Evolutionary conservation across 1,140 invertebrate genomes (phyloP).

Genomic region (Pseudomyrmex gracilis): DNA sequence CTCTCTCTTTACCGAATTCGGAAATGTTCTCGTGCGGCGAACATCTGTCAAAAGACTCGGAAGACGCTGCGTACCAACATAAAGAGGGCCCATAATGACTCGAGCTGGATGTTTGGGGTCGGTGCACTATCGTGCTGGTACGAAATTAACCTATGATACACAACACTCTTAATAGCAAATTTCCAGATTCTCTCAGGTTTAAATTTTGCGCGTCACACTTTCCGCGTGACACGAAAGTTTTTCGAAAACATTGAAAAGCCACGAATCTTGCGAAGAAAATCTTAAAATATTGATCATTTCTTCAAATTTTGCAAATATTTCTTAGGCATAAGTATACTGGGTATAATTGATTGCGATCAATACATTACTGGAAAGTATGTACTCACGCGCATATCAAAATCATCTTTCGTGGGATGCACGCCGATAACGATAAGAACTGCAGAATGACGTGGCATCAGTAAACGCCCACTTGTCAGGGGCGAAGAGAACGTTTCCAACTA

Average conservation of each 20-base stretch:
- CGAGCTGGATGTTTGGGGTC: slow-evolving; percentile 29
- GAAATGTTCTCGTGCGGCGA: not conserved
- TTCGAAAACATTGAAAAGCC: not conserved
- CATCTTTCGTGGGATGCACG: slow-evolving; percentile 1
- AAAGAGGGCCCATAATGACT: not conserved
- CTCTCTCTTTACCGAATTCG: not conserved
- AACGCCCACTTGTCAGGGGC: not conserved
- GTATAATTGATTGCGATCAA: not conserved
- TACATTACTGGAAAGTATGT: not conserved
- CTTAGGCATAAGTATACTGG: not conserved
- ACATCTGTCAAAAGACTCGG: not conserved
- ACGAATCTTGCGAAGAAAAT: not conserved
- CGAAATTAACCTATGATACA: slow-evolving; percentile 57
- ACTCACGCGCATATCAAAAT: not conserved
- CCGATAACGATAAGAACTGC: slow-evolving; percentile 39
- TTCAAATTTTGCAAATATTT: not conserved
- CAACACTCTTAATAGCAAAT: slow-evolving; percentile 31
- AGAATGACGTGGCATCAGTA: slow-evolving; percentile 4
- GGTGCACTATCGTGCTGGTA: slow-evolving; percentile 54
- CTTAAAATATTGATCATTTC: not conserved
- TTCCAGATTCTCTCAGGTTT: slow-evolving; percentile 10
- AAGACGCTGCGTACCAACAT: not conserved
- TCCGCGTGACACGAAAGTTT: not conserved
- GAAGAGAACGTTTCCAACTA: not conserved
- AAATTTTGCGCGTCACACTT: not conserved